phyloP scores from a whole-genome alignment of 1,140 invertebrate species.

The Drosophila leontia region DNA sequence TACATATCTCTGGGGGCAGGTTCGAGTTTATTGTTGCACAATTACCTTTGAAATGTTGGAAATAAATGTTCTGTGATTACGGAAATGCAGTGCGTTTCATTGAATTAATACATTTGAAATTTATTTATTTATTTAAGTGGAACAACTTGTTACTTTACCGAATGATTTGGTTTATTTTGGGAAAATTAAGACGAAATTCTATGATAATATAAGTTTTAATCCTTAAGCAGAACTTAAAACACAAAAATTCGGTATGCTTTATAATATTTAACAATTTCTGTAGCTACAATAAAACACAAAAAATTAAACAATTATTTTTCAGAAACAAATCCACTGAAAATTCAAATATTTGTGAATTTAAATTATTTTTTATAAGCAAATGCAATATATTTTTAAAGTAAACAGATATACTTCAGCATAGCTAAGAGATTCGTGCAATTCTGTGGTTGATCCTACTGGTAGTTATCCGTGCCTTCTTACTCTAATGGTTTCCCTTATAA shows the following conservation, averaged over 20 bases:
- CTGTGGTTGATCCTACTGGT: no score
- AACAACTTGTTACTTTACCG: not conserved
- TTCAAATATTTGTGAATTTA: not conserved
- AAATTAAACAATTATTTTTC: not conserved
- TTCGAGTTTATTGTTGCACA: slow-evolving; percentile 16
- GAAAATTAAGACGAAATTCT: no score
- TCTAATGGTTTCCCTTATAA: no score
- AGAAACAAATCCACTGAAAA: no score
- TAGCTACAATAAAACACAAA: not conserved
- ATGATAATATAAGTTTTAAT: no score
- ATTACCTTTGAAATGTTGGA: slow-evolving; percentile 19
- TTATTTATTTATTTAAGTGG: not conserved
- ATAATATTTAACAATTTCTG: not conserved
- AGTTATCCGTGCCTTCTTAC: no score
- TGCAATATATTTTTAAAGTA: not conserved
- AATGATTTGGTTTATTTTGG: not conserved
- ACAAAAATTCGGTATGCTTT: no score
- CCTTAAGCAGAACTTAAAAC: no score
- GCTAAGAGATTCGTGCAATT: no score
- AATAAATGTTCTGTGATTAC: slow-evolving; percentile 11
- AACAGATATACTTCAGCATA: no score
- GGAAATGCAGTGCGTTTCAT: not conserved
- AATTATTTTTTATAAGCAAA: not conserved
- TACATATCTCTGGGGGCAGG: not conserved
- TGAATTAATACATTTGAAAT: not conserved